Base-by-base conservation (phyloP, 2,888 invertebrate genomes). In the Andricus curvator region DNA sequence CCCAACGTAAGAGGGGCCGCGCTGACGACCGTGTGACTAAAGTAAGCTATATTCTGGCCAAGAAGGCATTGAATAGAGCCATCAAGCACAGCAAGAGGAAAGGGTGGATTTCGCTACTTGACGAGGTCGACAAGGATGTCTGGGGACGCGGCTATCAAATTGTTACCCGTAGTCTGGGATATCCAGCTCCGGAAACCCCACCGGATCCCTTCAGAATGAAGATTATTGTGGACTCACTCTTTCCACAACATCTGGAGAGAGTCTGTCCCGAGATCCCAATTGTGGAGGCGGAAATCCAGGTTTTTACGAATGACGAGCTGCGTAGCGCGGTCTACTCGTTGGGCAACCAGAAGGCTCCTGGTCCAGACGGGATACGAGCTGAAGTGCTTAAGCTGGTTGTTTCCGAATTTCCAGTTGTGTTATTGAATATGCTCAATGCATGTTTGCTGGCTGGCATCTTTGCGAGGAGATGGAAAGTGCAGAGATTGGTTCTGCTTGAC, bases 331-430 rank as follows among this genome's bases (percentile, higher is more conserved):
- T 22, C 11, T 5, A 22, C 5, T 22, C 22, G 0, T 22, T 62
- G 3, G 9, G 4, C n/a, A 25, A 25, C 5, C n/a, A 13, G 9
- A 86, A 85, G 70, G 85, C 86, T 0, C 83, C 86, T 6, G 86
- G 86, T 1, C 80, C 82, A 1, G 87, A 87, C 51, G 82, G 82
- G 17, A 83, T 87, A 9, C 81, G 85, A 8, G 22, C 83, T 2
- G 85, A 86, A 66, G 83, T 64, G 25, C n/a, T n/a, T n/a, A n/a
- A n/a, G n/a, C n/a, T n/a, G n/a, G n/a, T n/a, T n/a, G n/a, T n/a
- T n/a, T n/a, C n/a, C 22, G 56, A 74, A 1, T 15, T 60, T 17
- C 85, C 85, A 77, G 44, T 78, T 6, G 4, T 56, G 9, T 8
- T 4, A 3, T 4, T 33, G 33, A 33, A 33, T 4, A 33, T 33